These are phyloP conservation scores for Ornithoptera priamus DNA, from an alignment of 2,888 invertebrate genomes.

Conservation along the genomic window DNA sequence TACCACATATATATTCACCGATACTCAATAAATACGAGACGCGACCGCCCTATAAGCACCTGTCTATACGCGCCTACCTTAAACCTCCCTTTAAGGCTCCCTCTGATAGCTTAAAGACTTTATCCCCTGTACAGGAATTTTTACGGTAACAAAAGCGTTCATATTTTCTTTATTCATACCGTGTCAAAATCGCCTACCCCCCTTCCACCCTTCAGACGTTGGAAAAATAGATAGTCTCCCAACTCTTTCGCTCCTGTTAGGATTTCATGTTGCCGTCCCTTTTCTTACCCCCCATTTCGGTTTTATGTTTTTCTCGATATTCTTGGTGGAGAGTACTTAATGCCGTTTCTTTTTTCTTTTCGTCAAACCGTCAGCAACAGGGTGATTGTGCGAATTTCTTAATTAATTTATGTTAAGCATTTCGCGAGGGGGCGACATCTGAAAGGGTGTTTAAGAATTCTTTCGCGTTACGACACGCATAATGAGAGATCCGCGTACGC, in stretches of 20 bases:
- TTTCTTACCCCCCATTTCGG: slow-evolving; percentile 63
- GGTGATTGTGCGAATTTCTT: slow-evolving; percentile 69
- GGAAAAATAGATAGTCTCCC: slow-evolving; percentile 63
- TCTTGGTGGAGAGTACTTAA: slow-evolving; percentile 58
- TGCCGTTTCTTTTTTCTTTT: slow-evolving; percentile 45
- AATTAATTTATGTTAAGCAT: slow-evolving; percentile 78
- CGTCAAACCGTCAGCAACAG: slow-evolving; percentile 65
- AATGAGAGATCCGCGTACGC: slow-evolving; percentile 53
- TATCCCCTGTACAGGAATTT: slow-evolving; percentile 78
- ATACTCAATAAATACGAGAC: slow-evolving; percentile 54
- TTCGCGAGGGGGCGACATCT: slow-evolving; percentile 48
- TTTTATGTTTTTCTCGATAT: slow-evolving; percentile 72
- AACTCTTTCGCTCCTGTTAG: slow-evolving; percentile 72
- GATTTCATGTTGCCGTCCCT: slow-evolving; percentile 52
- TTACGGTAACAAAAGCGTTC: slow-evolving; percentile 78
- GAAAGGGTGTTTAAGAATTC: slow-evolving; percentile 59
- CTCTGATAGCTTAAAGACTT: slow-evolving; percentile 79
- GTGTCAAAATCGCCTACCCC: slow-evolving; percentile 73
- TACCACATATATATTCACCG: slow-evolving; percentile 44
- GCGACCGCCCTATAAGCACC: slow-evolving; percentile 36
- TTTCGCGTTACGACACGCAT: slow-evolving; percentile 50
- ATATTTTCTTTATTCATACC: slow-evolving; percentile 79
- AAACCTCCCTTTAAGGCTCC: slow-evolving; percentile 55
- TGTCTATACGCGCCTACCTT: slow-evolving; percentile 37
- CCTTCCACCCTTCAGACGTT: slow-evolving; percentile 60